A percentile compares a stretch with the other conserved stretches of the same genome.
These are phyloP conservation scores for Heterodera schachtii DNA, from an alignment of 1,140 invertebrate species.

Conservation along the genomic window DNA sequence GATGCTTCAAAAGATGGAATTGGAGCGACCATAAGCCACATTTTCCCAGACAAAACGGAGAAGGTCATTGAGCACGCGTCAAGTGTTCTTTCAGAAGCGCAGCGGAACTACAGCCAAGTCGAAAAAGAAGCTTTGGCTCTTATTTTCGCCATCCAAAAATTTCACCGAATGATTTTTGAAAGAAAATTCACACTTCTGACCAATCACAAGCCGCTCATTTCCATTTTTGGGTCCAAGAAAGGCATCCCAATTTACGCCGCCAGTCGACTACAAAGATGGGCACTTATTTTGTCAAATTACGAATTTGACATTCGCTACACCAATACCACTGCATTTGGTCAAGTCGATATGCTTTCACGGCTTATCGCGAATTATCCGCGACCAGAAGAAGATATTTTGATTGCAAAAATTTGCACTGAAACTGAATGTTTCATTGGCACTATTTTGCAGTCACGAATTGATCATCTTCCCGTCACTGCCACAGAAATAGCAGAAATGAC, in stretches of 20 bases:
- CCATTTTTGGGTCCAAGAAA: not conserved
- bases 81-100: constrained; percentile 60
- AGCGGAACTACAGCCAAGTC: constrained; percentile 68
- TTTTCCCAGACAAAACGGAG: not conserved
- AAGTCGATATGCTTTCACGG: too few relatives aligned
- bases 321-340: too few relatives aligned
- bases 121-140: not conserved
- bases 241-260: not conserved
- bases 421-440: too few relatives aligned
- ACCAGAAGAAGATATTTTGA: too few relatives aligned
- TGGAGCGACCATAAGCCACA: constrained; percentile 50
- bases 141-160: constrained; percentile 42
- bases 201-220: constrained; percentile 65
- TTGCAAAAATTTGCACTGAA: too few relatives aligned
- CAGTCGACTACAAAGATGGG: too few relatives aligned
- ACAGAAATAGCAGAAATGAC: too few relatives aligned
- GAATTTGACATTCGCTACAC: too few relatives aligned
- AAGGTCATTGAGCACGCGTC: not conserved
- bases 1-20: constrained; percentile 58
- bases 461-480: too few relatives aligned
- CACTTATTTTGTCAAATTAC: too few relatives aligned
- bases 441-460: too few relatives aligned
- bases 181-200: constrained; percentile 67
- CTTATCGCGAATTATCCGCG: too few relatives aligned
- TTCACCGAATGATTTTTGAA: constrained; percentile 69